Conservation (phyloP, 2,797 vertebrate genomes). For the Mus caroli region DNA sequence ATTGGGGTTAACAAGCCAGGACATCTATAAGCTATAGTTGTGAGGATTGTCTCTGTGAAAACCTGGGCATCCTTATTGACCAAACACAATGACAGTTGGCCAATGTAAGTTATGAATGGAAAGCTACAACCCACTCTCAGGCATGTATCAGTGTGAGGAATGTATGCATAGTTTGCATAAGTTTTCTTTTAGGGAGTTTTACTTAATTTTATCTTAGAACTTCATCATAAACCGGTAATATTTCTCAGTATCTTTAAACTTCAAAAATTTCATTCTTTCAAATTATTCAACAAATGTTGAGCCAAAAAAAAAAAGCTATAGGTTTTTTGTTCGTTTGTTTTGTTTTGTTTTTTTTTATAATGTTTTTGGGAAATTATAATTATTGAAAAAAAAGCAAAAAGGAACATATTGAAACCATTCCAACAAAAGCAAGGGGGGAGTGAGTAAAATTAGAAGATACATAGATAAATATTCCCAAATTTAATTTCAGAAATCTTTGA, state of each 20-base stretch:
- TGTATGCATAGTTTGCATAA: neutral
- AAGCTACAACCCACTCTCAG: neutral
- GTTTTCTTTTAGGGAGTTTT: neutral
- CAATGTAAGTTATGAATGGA: neutral
- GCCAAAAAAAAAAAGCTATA: neutral
- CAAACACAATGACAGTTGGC: fast-evolving
- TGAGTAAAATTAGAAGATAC: constrained; percentile 59
- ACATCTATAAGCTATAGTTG: fast-evolving
- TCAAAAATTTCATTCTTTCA: neutral
- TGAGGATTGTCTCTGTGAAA: neutral
- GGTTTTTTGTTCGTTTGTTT: neutral
- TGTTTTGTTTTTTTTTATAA: no score
- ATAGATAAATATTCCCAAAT: constrained; percentile 29
- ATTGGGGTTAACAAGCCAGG: neutral
- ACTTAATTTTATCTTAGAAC: constrained; percentile 12
- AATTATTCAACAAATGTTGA: no score
- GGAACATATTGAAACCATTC: constrained; percentile 47
- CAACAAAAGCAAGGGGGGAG: neutral
- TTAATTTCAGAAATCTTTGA: constrained; percentile 61
- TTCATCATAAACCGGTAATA: constrained; percentile 56
- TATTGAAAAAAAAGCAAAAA: constrained; percentile 63
- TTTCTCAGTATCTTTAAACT: constrained; percentile 49
- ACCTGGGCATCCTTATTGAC: fast-evolving
- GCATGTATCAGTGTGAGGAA: neutral
- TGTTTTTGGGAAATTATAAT: constrained; percentile 1